Evolutionary conservation across 2,888 invertebrate species (phyloP), one percentile per base, ranked within the genome.

Genomic region (Petrophora chlorosata): DNA sequence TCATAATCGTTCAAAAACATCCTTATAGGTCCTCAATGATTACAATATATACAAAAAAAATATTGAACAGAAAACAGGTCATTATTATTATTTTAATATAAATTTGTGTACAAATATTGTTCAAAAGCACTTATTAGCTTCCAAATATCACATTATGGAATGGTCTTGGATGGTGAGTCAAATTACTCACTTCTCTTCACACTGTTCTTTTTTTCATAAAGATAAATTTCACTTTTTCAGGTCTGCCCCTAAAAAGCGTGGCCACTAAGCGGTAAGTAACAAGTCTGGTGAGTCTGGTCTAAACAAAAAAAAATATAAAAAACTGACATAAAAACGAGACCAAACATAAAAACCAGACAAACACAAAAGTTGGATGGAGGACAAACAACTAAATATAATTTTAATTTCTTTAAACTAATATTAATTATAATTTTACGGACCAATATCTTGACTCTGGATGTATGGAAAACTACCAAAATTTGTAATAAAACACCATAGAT

Each of bases 231-330:
- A n/a, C n/a, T n/a, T n/a, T 55, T 56, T 32, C 53, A 61, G 60
- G 53, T 56, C 60, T 54, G 55, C 53, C 4, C 33, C 61, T 30
- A 73, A 66, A 59, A 70, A 69, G 39, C 70, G 65, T 59, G 59
- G 63, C 55, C 63, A 64, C 22, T 65, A 65, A 58, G 45, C 32
- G 46, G 75, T 74, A 73, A 76, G 76, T 76, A 64, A 39, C 55
- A 50, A 56, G 57, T 66, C 65, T 68, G 70, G 66, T 63, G 63
- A 71, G 69, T 58, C 42, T 54, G 61, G 53, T 48, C 56, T 56
- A 33, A 55, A 46, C 39, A 63, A 57, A 35, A 48, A 48, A 56
- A 42, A 28, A 39, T 15, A 42, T 41, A 28, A 42, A 38, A 46
- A 55, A 56, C 36, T 48, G 45, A 52, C 33, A 49, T 52, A 64